Evolutionary conservation across 2,113 vertebrate species (phyloP).

Genomic region (Carlito syrichta): DNA sequence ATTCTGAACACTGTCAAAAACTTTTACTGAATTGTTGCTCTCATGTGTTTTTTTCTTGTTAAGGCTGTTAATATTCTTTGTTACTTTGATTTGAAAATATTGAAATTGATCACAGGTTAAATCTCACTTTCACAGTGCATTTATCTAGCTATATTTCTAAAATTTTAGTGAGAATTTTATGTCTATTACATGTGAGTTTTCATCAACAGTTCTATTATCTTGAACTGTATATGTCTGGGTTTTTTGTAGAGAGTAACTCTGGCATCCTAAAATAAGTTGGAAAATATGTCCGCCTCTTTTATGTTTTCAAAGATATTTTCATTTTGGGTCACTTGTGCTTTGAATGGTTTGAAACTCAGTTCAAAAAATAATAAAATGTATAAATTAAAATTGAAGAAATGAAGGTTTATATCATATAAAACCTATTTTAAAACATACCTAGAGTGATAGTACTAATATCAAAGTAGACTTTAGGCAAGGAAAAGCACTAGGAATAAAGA

Average conservation of each 20-base stretch:
- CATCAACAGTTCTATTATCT: neutral
- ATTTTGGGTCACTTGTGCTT: neutral
- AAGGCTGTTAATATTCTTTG: neutral
- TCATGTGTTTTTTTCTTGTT: neutral
- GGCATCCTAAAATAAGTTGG: neutral
- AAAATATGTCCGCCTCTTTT: neutral
- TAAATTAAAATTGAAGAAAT: no score
- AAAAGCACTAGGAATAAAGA: no score
- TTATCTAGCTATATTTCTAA: neutral
- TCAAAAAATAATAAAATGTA: no score
- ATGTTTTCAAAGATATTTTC: neutral
- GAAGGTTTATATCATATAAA: no score
- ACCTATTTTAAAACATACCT: no score
- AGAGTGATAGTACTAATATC: no score
- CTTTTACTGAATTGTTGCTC: neutral
- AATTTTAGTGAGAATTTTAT: neutral
- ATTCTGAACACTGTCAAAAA: neutral
- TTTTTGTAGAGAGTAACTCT: neutral
- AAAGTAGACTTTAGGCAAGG: no score
- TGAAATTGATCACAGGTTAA: neutral
- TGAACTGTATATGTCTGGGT: neutral
- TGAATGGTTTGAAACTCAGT: neutral
- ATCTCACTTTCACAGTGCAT: neutral
- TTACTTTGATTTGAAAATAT: neutral
- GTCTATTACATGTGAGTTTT: neutral